Conservation (phyloP, 2,797 vertebrate species). For the Pangasius krempfi region DNA sequence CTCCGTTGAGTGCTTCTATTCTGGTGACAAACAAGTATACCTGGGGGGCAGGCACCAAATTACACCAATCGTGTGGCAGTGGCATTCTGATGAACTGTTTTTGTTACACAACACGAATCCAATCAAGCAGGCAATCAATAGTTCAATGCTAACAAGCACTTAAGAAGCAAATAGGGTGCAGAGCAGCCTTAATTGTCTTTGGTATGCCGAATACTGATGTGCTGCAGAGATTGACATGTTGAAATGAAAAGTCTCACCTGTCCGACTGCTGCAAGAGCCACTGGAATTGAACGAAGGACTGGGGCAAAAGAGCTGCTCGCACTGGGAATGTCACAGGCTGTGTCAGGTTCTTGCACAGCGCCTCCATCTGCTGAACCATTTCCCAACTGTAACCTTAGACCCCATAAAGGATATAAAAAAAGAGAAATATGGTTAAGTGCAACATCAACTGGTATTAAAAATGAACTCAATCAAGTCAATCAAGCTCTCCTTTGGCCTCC, state of each 20-base stretch:
- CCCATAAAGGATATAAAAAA: neutral
- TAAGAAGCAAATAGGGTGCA: slow-evolving; percentile 24
- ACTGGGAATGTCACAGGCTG: slow-evolving; percentile 88
- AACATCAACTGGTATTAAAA: neutral
- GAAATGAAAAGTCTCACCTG: slow-evolving; percentile 71
- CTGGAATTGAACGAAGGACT: slow-evolving; percentile 78
- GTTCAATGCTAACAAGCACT: slow-evolving; percentile 26
- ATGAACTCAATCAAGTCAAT: neutral
- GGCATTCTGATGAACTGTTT: slow-evolving; percentile 41
- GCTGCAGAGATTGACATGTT: neutral
- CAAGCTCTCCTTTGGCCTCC: neutral
- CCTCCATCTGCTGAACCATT: slow-evolving; percentile 85
- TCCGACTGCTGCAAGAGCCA: slow-evolving; percentile 87
- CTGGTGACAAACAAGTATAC: slow-evolving; percentile 42
- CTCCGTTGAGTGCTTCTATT: slow-evolving; percentile 39
- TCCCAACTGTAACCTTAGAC: slow-evolving; percentile 85
- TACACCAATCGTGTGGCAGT: slow-evolving; percentile 19
- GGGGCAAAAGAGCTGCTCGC: slow-evolving; percentile 79
- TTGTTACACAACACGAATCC: slow-evolving; percentile 49
- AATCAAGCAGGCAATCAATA: slow-evolving; percentile 45
- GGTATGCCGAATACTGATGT: slow-evolving; percentile 42
- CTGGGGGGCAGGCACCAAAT: slow-evolving; percentile 25
- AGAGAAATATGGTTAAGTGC: neutral
- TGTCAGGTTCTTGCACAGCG: slow-evolving; percentile 71
- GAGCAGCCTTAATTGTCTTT: slow-evolving; percentile 32